Conservation (phyloP, 2,888 invertebrate genomes). For the Polietes domitor region DNA sequence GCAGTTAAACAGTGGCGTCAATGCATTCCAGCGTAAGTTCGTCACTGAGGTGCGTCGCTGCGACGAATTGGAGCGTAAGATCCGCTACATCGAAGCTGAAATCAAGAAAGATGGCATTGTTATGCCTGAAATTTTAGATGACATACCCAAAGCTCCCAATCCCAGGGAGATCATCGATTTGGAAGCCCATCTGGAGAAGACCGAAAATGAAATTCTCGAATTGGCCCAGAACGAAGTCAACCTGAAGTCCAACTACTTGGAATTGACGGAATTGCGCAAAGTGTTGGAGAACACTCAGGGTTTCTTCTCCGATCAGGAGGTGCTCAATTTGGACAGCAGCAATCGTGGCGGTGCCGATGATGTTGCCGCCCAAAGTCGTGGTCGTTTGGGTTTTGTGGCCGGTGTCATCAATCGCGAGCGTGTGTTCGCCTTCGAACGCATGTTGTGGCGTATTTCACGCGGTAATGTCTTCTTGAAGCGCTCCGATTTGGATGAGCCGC, state of each 20-base stretch:
- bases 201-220: conserved; percentile 97
- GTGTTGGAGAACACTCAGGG: conserved; percentile 95
- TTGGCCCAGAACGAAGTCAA: conserved; percentile 97
- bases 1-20: conserved; percentile 90
- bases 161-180: conserved; percentile 90
- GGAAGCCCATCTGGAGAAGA: conserved; percentile 96
- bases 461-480: conserved; percentile 93
- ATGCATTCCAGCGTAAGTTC: conserved; percentile 92
- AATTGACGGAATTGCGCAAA: conserved; percentile 95
- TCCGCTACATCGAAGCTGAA: conserved; percentile 91
- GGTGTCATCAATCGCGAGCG: conserved; percentile 92
- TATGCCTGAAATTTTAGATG: conserved; percentile 86
- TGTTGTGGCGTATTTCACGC: conserved; percentile 94
- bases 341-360: conserved; percentile 86
- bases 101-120: conserved; percentile 89
- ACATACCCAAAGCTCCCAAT: conserved; percentile 87
- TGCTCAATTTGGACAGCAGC: conserved; percentile 82
- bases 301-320: conserved; percentile 80
- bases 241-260: conserved; percentile 95
- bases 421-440: conserved; percentile 92
- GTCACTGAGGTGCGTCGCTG: conserved; percentile 92
- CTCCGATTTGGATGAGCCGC: conserved; percentile 88
- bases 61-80: conserved; percentile 92
- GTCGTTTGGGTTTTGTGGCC: conserved; percentile 87
- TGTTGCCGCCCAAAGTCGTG: conserved; percentile 77